phyloP scores from a whole-genome alignment of 2,797 vertebrate species.

The Myotis vivesi region DNA sequence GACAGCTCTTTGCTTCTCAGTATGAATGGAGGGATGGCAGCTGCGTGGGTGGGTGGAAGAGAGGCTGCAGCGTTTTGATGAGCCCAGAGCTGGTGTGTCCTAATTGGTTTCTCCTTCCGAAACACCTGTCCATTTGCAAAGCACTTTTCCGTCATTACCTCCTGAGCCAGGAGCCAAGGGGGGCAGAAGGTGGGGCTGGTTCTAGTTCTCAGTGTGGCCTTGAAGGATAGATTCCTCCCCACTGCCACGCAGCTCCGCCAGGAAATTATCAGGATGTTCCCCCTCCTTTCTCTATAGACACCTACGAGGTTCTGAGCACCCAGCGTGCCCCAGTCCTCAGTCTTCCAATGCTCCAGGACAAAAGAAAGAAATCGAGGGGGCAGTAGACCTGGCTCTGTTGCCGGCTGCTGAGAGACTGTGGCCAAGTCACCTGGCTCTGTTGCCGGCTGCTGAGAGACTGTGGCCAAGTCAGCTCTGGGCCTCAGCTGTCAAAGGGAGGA shows the following conservation, averaged over 20 bases:
- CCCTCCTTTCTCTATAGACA: not conserved
- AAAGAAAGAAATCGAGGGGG: not conserved
- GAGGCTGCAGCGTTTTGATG: not conserved
- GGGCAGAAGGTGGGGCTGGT: not conserved
- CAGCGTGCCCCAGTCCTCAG: not conserved
- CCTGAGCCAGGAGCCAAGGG: not conserved
- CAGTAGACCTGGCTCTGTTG: not conserved
- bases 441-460: not conserved
- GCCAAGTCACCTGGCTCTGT: not conserved
- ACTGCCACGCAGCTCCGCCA: rapidly evolving
- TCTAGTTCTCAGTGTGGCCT: not conserved
- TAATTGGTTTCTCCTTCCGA: not conserved
- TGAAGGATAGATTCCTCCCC: not conserved
- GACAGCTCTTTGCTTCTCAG: rapidly evolving
- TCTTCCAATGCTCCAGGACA: not conserved
- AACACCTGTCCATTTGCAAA: not conserved
- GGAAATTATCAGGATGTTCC: not conserved
- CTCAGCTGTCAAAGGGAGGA: not conserved
- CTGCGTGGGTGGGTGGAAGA: rapidly evolving
- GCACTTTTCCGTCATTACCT: not conserved
- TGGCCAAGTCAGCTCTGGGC: not conserved
- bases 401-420: not conserved
- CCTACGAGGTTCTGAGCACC: not conserved
- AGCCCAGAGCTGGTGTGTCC: not conserved
- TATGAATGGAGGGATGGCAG: not conserved